These are phyloP conservation scores for Coremacera marginata DNA, from an alignment of 2,888 invertebrate genomes.

Conservation along the genomic window DNA sequence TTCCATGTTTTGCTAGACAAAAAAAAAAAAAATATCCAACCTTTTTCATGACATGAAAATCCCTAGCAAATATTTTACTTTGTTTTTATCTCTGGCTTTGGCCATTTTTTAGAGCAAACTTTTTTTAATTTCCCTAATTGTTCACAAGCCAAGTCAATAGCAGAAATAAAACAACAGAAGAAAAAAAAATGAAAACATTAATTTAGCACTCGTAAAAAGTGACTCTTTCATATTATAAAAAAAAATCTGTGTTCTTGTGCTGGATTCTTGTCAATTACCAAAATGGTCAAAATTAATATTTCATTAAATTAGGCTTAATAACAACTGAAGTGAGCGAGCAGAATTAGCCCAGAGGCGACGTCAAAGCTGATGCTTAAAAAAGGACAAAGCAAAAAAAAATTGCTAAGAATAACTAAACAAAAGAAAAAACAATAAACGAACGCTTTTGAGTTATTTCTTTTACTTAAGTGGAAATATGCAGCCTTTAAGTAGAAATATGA, in stretches of 20 bases:
- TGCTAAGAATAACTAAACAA: not conserved
- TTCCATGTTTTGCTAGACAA: not conserved
- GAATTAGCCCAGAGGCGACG: not conserved
- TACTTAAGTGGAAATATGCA: too few species aligned
- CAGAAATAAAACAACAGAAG: not conserved
- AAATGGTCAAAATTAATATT: conserved; percentile 29
- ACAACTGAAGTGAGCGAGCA: not conserved
- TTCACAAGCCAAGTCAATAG: not conserved
- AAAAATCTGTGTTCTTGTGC: not conserved
- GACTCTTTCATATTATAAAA: not conserved
- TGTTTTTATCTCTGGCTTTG: not conserved
- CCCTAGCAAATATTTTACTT: not conserved
- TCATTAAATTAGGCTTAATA: conserved; percentile 16
- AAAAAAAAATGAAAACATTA: not conserved
- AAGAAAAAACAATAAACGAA: not conserved
- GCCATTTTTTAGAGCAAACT: not conserved
- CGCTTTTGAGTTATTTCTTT: not conserved
- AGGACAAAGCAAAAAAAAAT: not conserved
- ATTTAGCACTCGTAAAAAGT: not conserved
- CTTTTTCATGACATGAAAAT: not conserved
- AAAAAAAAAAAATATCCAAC: not conserved
- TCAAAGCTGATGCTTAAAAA: not conserved
- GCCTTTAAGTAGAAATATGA: not conserved
- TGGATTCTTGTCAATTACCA: conserved; percentile 12
- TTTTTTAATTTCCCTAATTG: conserved; percentile 21